Evolutionary conservation across 2,888 invertebrate genomes (phyloP), one percentile per base, ranked within the genome.

Genomic region (Norana najaformis): DNA sequence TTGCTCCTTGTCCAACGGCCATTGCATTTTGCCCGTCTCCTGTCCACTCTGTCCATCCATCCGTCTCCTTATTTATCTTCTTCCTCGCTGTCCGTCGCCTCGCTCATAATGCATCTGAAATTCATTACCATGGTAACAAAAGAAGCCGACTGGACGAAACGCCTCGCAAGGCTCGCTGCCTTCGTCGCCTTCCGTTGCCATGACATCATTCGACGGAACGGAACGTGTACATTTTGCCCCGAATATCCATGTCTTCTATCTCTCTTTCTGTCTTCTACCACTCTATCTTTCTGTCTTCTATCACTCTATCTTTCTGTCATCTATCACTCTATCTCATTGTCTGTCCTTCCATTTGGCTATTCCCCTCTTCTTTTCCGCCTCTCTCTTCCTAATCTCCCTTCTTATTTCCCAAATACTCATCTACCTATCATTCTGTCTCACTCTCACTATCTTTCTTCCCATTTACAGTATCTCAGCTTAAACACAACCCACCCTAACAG

Each of bases 291-390:
- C 34, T 88, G 14, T 88, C 37, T 34, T 88, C n/a, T 23, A 37
- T 37, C 14, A 36, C 88, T 88, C 18, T n/a, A 47, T 53, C 34
- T 53, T 89, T 53, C 34, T 53, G 47, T 53, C 34, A 8, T 89
- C 39, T 83, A 1, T 85, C 85, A 30, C 5, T 89, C 89, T 83
- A 39, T 89, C 41, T 83, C 85, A 83, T 83, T 69, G 35, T n/a
- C 89, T 38, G 53, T 82, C 89, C 35, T 6, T 89, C 89, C 13
- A 8, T 30, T 1, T 53, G 23, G 23, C 11, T 53, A 23, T 23
- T 30, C 30, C 53, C 6, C 53, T 53, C 53, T 53, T 13, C 30
- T 8, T 53, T 30, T 38, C 3, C 20, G 6, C 16, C 13, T 3
- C 16, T 18, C 37, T 85, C 30, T n/a, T 85, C 88, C 14, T 34